phyloP scores from a whole-genome alignment of 1,140 invertebrate genomes.

The Ostrea denselamellosa region DNA sequence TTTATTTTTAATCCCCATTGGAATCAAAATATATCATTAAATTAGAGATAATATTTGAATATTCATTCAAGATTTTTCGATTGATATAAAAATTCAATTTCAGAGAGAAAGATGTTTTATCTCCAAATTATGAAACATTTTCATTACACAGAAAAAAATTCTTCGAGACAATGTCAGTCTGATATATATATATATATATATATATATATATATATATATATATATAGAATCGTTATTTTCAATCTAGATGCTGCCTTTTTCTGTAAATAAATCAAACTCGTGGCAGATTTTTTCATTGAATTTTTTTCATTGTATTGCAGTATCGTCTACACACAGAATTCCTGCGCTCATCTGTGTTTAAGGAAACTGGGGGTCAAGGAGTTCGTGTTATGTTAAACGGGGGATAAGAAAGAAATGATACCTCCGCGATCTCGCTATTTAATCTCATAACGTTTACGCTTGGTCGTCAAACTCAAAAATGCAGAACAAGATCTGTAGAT shows the following conservation, averaged over 20 bases:
- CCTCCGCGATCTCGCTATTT: conserved; percentile 12
- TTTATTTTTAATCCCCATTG: conserved; percentile 18
- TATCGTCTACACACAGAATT: neutral
- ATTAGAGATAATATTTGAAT: conserved; percentile 33
- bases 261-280: conserved; percentile 15
- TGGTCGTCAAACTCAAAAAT: conserved; percentile 26
- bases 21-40: conserved; percentile 39
- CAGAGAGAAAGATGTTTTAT: neutral
- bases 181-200: neutral
- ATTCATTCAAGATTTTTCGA: conserved; percentile 22
- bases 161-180: no score
- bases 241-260: neutral
- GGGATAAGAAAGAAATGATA: conserved; percentile 3
- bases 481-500: conserved; percentile 16
- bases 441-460: conserved; percentile 35
- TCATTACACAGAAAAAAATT: neutral
- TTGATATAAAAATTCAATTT: conserved; percentile 37
- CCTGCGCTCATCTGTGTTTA: conserved; percentile 27
- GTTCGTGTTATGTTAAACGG: conserved; percentile 15
- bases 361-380: neutral
- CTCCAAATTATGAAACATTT: conserved; percentile 7
- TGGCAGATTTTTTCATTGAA: conserved; percentile 16
- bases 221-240: neutral
- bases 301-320: neutral
- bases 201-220: neutral